These are phyloP conservation scores for Podarcis siculus DNA, from an alignment of 2,797 vertebrate species.

Conservation along the genomic window DNA sequence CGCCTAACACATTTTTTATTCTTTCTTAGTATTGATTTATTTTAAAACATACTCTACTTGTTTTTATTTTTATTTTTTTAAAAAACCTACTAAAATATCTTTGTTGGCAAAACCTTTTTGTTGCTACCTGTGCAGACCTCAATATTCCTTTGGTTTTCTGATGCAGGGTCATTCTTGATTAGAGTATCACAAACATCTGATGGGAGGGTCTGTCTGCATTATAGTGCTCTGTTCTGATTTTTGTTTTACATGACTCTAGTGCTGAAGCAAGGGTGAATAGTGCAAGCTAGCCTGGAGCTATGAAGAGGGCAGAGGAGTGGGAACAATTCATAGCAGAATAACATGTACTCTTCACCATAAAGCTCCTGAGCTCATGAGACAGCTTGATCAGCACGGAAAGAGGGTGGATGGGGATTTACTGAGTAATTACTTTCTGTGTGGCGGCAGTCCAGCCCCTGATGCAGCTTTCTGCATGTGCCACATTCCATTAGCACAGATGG, in stretches of 20 bases:
- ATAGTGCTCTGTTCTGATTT: background rate
- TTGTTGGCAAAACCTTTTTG: background rate
- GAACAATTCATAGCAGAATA: background rate
- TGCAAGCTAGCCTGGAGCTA: background rate
- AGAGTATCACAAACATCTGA: background rate
- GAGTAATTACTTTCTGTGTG: slow-evolving; percentile 27
- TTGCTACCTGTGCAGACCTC: fast-evolving
- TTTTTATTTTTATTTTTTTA: background rate
- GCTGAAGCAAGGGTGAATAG: background rate
- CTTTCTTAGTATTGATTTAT: background rate
- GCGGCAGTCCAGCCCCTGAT: slow-evolving; percentile 4
- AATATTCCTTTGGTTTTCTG: slow-evolving; percentile 9
- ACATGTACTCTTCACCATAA: background rate
- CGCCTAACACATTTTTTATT: background rate
- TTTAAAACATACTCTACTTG: background rate
- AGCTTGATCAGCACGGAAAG: slow-evolving; percentile 25
- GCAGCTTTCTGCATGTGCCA: slow-evolving; percentile 5
- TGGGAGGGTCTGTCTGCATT: background rate
- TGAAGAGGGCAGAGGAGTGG: background rate
- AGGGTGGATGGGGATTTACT: slow-evolving; percentile 26
- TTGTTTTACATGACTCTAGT: background rate
- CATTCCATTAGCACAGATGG: slow-evolving; percentile 29
- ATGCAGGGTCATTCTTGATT: background rate
- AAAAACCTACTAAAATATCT: background rate
- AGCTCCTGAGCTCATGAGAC: background rate